A percentile compares a stretch with the other conserved stretches of the same genome.
phyloP scores from a whole-genome alignment of 2,113 vertebrate genomes.

The Crotalus viridis region DNA sequence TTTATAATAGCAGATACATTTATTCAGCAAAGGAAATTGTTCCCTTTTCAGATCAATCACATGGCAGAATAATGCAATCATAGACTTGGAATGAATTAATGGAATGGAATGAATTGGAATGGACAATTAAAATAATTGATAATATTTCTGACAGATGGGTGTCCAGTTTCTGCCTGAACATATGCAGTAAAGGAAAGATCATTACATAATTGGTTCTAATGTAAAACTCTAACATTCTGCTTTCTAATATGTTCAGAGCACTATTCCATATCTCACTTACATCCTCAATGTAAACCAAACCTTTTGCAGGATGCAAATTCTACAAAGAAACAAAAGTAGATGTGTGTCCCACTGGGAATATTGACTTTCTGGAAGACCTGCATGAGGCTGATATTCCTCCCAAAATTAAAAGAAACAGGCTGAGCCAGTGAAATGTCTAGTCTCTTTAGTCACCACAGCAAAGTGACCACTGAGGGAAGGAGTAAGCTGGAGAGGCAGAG shows the following conservation, averaged over 20 bases:
- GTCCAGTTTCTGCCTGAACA: background rate
- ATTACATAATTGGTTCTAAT: background rate
- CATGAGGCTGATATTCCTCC: background rate
- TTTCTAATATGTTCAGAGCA: background rate
- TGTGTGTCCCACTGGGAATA: background rate
- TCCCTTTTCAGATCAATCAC: background rate
- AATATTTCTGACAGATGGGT: background rate
- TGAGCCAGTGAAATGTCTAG: background rate
- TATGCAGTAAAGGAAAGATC: background rate
- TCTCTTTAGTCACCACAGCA: background rate
- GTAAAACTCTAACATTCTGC: background rate
- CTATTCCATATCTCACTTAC: background rate
- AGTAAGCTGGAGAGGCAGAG: background rate
- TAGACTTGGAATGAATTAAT: background rate
- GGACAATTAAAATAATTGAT: background rate
- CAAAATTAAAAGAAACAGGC: background rate
- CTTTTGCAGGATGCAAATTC: background rate
- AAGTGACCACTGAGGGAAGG: background rate
- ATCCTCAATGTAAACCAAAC: background rate
- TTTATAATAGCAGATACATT: background rate
- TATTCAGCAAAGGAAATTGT: background rate
- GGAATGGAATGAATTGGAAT: background rate
- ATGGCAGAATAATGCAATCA: background rate
- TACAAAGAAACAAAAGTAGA: background rate
- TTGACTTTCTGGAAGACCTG: background rate